Conservation (phyloP, 2,797 vertebrate genomes). For the Gadopsis marmoratus region DNA sequence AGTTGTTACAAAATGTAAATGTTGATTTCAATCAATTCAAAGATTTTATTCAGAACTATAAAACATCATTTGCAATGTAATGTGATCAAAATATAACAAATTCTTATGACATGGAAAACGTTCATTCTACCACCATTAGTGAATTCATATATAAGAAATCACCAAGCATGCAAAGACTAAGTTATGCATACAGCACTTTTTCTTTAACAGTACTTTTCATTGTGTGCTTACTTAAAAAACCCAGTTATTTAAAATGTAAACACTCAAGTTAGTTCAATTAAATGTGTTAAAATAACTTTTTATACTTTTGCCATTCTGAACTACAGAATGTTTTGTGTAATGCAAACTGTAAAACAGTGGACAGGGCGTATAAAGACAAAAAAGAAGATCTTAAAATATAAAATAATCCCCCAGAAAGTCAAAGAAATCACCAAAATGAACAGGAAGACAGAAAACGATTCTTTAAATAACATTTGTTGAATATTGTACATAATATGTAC, state of each 20-base stretch:
- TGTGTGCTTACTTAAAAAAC: conserved; percentile 15
- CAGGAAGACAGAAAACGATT: conserved; percentile 18
- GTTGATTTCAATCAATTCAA: conserved; percentile 18
- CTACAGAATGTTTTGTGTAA: conserved; percentile 23
- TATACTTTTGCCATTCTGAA: not conserved
- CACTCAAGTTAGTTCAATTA: conserved; percentile 32
- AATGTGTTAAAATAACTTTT: not conserved
- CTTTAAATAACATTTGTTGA: conserved; percentile 74
- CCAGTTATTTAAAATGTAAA: conserved; percentile 37
- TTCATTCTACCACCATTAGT: conserved; percentile 21
- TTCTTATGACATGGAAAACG: conserved; percentile 30
- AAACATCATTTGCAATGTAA: conserved; percentile 31
- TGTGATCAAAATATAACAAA: conserved; percentile 40
- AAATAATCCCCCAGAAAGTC: conserved; percentile 22
- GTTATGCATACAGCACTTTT: not conserved
- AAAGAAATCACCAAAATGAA: conserved; percentile 22
- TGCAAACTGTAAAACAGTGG: conserved; percentile 11
- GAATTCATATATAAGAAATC: conserved; percentile 23
- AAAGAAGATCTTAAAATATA: conserved; percentile 22
- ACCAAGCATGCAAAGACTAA: conserved; percentile 38
- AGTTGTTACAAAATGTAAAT: conserved; percentile 2
- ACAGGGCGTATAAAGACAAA: conserved; percentile 23
- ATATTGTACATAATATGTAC: conserved; percentile 60
- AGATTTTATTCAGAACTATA: conserved; percentile 47
- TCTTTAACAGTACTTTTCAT: conserved; percentile 1